Conservation (phyloP, 2,888 invertebrate genomes). For the Lithophane leautieri region DNA sequence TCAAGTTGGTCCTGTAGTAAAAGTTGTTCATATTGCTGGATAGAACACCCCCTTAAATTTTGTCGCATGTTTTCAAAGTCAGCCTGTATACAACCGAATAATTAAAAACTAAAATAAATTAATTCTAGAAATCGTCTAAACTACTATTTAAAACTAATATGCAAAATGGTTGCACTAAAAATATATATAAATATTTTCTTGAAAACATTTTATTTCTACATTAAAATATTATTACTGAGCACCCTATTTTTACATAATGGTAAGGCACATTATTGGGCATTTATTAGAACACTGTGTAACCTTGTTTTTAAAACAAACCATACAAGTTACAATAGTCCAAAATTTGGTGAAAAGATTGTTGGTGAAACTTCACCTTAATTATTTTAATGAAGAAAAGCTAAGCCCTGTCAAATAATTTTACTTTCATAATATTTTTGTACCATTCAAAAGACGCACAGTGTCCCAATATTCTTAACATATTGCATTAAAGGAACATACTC, state of each 20-base stretch:
- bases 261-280: constrained; percentile 72
- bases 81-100: constrained; percentile 82
- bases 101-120: constrained; percentile 78
- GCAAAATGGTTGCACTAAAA: constrained; percentile 59
- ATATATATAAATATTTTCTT: constrained; percentile 57
- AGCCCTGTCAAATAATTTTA: not conserved
- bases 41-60: no score
- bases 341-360: not conserved
- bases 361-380: not conserved
- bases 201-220: constrained; percentile 54
- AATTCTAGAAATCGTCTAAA: constrained; percentile 69
- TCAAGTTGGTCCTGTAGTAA: no score
- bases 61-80: no score
- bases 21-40: no score
- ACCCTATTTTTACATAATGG: constrained; percentile 70
- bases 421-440: constrained; percentile 17
- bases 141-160: constrained; percentile 61
- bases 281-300: constrained; percentile 58
- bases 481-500: constrained; percentile 63
- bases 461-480: constrained; percentile 54
- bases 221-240: constrained; percentile 71
- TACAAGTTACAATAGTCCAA: not conserved
- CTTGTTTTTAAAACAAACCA: not conserved
- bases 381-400: not conserved
- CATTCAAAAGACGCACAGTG: constrained; percentile 22